Conservation (phyloP, 2,113 vertebrate genomes). For the Lagopus leucura region DNA sequence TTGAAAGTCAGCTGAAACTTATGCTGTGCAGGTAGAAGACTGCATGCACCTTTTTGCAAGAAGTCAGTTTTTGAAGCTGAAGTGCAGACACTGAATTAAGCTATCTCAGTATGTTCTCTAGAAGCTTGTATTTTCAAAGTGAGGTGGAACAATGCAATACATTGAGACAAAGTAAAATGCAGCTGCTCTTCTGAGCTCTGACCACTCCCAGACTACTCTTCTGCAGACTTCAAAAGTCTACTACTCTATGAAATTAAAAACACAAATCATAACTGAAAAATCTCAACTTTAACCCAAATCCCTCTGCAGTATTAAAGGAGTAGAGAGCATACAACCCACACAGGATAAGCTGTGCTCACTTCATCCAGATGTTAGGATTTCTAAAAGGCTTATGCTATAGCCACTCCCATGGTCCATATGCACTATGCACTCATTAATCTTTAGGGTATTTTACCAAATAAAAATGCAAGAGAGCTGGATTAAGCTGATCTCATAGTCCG, state of each 20-base stretch:
- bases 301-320: neutral
- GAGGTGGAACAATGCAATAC: neutral
- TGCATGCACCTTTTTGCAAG: neutral
- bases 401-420: constrained; percentile 11
- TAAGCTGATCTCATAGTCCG: neutral
- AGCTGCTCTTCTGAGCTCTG: neutral
- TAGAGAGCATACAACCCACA: neutral
- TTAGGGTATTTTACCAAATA: constrained; percentile 18
- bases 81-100: neutral
- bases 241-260: constrained; percentile 17
- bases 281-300: constrained; percentile 25
- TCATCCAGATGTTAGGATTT: constrained; percentile 32
- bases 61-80: neutral
- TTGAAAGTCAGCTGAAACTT: neutral
- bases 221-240: neutral
- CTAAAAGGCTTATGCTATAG: constrained; percentile 28
- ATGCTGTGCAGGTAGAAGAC: neutral
- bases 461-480: constrained; percentile 21
- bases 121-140: neutral
- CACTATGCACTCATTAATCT: constrained; percentile 16
- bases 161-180: neutral
- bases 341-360: neutral
- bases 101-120: neutral
- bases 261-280: constrained; percentile 13
- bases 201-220: neutral